Conservation (phyloP, 2,113 vertebrate genomes). For the Lophura nycthemera region DNA sequence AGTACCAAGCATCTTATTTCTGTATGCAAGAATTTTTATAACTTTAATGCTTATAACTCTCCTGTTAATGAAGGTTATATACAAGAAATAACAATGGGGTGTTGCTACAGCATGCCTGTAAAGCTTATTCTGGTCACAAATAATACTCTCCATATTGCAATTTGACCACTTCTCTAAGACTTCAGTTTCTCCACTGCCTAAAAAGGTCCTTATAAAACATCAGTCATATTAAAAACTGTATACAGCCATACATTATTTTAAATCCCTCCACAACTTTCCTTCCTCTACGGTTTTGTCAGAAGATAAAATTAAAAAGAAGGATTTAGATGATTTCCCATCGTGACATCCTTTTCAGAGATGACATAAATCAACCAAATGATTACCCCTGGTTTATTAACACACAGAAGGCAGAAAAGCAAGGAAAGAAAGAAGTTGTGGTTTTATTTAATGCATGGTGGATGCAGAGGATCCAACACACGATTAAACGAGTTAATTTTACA, state of each 20-base stretch:
- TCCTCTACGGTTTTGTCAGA: not conserved
- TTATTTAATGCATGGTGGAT: not conserved
- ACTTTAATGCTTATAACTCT: not conserved
- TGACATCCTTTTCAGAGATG: not conserved
- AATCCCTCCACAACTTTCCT: not conserved
- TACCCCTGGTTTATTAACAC: not conserved
- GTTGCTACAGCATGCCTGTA: not conserved
- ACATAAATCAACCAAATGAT: not conserved
- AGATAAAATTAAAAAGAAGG: not conserved
- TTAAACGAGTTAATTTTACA: not conserved
- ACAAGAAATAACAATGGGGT: not conserved
- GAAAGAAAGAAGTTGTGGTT: not conserved
- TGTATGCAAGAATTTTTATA: not conserved
- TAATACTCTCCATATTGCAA: fast-evolving
- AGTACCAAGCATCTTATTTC: not conserved
- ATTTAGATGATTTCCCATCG: not conserved
- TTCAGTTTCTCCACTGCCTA: not conserved
- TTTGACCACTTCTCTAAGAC: not conserved
- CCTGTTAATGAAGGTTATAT: not conserved
- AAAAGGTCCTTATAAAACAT: not conserved
- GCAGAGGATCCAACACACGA: not conserved
- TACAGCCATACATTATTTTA: not conserved
- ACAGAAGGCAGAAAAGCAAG: not conserved
- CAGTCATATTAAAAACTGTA: not conserved
- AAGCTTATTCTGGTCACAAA: not conserved